Conservation (phyloP, 2,888 invertebrate species). For the Chymomyza procnemis region DNA sequence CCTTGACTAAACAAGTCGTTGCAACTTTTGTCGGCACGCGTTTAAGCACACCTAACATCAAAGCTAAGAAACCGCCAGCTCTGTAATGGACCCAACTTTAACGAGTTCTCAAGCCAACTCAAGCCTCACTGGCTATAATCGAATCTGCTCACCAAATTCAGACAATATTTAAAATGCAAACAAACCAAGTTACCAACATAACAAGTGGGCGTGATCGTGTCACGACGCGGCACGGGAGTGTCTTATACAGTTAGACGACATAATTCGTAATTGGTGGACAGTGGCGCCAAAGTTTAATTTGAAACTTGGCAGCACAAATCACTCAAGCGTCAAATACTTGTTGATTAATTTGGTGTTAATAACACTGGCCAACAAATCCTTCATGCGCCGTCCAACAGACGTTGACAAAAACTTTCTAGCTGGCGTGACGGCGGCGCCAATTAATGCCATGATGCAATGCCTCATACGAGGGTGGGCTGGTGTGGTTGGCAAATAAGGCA, state of each 20-base stretch:
- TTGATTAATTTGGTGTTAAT: slow-evolving; percentile 72
- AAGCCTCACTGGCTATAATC: slow-evolving; percentile 37
- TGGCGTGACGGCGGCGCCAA: neutral
- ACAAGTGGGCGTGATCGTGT: slow-evolving; percentile 58
- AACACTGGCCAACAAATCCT: slow-evolving; percentile 45
- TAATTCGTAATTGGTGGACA: slow-evolving; percentile 51
- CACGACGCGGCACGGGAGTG: neutral
- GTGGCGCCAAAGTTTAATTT: slow-evolving; percentile 56
- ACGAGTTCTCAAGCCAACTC: slow-evolving; percentile 20
- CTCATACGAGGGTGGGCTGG: neutral
- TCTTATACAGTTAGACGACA: slow-evolving; percentile 25
- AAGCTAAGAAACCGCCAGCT: neutral
- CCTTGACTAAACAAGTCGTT: slow-evolving; percentile 12
- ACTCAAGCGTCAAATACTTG: slow-evolving; percentile 68
- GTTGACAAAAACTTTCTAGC: neutral
- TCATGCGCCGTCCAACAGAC: neutral
- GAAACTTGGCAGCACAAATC: slow-evolving; percentile 54
- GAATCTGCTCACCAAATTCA: neutral
- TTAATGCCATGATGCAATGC: neutral
- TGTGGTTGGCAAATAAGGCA: too few relatives aligned
- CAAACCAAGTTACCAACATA: slow-evolving; percentile 51
- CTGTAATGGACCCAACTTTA: slow-evolving; percentile 38
- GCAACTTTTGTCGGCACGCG: slow-evolving; percentile 61
- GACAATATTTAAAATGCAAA: slow-evolving; percentile 31
- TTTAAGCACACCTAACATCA: slow-evolving; percentile 34